A percentile compares a stretch with the other conserved stretches of the same genome.
These are phyloP conservation scores for Centroberyx gerrardi DNA, from an alignment of 2,797 vertebrate genomes.

Conservation along the genomic window DNA sequence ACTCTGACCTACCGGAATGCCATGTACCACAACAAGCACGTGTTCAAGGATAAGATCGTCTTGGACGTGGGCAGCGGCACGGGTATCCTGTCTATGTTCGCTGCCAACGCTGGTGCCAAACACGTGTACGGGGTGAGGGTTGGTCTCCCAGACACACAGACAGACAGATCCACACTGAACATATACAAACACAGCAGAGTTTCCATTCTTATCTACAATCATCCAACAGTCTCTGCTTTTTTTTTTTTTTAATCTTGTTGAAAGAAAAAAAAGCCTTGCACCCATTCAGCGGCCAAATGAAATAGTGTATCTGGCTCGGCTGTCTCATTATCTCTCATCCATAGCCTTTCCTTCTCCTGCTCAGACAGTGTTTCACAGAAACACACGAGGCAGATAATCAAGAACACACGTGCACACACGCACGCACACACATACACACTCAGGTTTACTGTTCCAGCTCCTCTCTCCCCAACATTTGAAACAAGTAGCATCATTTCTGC, in stretches of 20 bases:
- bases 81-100: conserved; percentile 98
- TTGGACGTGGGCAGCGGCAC: conserved; percentile 98
- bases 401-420: neutral
- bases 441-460: neutral
- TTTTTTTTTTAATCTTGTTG: neutral
- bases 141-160: conserved; percentile 10
- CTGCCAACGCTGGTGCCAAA: conserved; percentile 97
- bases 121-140: conserved; percentile 97
- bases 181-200: conserved; percentile 13
- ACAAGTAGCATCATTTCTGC: neutral
- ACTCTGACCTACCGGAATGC: conserved; percentile 98
- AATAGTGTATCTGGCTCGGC: conserved; percentile 28
- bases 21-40: conserved; percentile 99
- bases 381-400: neutral
- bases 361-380: neutral
- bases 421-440: neutral
- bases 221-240: neutral
- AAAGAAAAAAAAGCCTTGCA: neutral
- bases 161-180: conserved; percentile 5
- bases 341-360: neutral
- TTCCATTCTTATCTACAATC: neutral
- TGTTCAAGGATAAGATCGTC: conserved; percentile 98
- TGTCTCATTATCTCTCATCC: conserved; percentile 25
- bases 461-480: neutral
- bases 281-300: conserved; percentile 5